Conservation (phyloP, 1,140 invertebrate genomes). For the Achatina immaculata region DNA sequence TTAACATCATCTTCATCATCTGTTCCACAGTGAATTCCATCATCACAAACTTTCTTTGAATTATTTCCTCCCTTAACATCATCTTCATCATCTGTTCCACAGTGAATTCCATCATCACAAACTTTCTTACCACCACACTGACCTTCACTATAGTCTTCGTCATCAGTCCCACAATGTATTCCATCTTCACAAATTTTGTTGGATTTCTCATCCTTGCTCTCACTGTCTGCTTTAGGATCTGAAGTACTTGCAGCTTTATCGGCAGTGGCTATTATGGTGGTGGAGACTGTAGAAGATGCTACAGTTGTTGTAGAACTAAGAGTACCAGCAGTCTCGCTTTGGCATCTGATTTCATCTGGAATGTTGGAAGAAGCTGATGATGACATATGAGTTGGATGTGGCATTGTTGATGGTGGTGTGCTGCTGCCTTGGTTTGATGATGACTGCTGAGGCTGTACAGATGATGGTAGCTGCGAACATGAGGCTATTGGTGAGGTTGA, state of each 20-base stretch:
- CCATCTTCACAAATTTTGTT: constrained; percentile 44
- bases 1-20: constrained; percentile 37
- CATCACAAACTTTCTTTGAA: constrained; percentile 35
- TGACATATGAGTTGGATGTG: background rate
- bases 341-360: constrained; percentile 18
- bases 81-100: constrained; percentile 45
- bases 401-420: background rate
- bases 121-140: constrained; percentile 6
- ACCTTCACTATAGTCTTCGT: constrained; percentile 27
- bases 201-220: constrained; percentile 38
- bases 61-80: constrained; percentile 18
- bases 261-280: background rate
- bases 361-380: constrained; percentile 20
- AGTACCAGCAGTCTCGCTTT: background rate
- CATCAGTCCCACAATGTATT: constrained; percentile 33
- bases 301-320: constrained; percentile 8
- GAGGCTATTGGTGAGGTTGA: background rate
- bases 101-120: constrained; percentile 43
- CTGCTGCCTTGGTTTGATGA: background rate
- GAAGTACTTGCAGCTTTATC: background rate
- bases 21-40: constrained; percentile 46
- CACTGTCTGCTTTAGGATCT: constrained; percentile 28
- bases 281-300: background rate
- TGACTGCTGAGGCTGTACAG: background rate
- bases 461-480: background rate